Evolutionary conservation across 2,113 vertebrate genomes (phyloP).

Genomic region (Hippopotamus amphibius): DNA sequence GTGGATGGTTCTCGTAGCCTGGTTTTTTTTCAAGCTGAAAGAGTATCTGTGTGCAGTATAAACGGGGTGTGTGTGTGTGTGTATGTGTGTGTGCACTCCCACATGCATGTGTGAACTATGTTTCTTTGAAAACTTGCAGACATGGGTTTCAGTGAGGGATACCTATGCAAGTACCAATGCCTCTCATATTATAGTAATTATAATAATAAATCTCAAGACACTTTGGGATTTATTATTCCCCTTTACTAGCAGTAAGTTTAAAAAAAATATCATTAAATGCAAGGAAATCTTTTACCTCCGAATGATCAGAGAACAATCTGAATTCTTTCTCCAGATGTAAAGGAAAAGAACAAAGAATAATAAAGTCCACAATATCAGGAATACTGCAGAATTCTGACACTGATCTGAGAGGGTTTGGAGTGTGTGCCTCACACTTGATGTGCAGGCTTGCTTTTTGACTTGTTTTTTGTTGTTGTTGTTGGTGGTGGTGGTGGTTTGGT

Average conservation of each 20-base stretch:
- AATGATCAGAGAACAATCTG: neutral
- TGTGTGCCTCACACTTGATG: constrained; percentile 71
- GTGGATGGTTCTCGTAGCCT: constrained; percentile 54
- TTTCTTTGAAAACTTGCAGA: constrained; percentile 83
- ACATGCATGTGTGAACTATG: constrained; percentile 20
- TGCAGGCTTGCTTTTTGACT: constrained; percentile 75
- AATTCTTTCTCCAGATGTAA: neutral
- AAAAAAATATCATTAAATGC: neutral
- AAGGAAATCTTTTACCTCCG: neutral
- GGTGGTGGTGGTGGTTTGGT: neutral
- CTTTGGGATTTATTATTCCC: constrained; percentile 64
- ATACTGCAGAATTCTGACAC: constrained; percentile 33
- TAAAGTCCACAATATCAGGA: no score
- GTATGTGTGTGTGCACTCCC: fast-evolving
- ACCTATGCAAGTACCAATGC: constrained; percentile 41
- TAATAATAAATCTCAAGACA: constrained; percentile 48
- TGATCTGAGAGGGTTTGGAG: constrained; percentile 80
- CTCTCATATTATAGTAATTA: constrained; percentile 79
- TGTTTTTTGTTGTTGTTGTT: neutral
- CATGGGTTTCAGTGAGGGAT: constrained; percentile 77
- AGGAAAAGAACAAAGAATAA: neutral
- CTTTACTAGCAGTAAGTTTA: neutral
- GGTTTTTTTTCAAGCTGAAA: constrained; percentile 67
- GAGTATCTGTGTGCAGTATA: constrained; percentile 76
- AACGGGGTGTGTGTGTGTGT: neutral